Evolutionary conservation across 2,888 invertebrate species (phyloP).

Genomic region (Nowickia ferox): DNA sequence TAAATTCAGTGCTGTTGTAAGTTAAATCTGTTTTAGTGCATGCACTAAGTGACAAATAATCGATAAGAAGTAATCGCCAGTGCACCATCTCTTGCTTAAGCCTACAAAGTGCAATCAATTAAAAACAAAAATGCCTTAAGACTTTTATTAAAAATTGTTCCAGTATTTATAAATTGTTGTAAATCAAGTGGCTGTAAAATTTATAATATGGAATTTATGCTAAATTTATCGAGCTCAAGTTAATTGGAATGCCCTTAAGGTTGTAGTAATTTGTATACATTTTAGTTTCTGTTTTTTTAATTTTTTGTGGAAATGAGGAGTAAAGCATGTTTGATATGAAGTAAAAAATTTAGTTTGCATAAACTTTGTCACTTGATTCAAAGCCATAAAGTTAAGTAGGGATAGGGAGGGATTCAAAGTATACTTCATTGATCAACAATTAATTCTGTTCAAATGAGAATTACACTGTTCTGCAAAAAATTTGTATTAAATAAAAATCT

Average conservation of each 20-base stretch:
- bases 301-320: not conserved
- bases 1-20: not conserved
- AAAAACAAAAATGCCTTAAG: constrained; percentile 9
- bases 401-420: too few species aligned
- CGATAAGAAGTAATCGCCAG: constrained; percentile 17
- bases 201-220: constrained; percentile 31
- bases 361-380: not conserved
- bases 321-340: not conserved
- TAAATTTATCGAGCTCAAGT: constrained; percentile 30
- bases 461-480: too few species aligned
- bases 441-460: too few species aligned
- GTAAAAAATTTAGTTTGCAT: not conserved
- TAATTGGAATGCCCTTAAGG: constrained; percentile 43
- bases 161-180: not conserved
- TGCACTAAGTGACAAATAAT: constrained; percentile 39
- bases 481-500: too few species aligned
- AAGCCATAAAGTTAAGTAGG: not conserved
- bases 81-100: constrained; percentile 11
- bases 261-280: constrained; percentile 23
- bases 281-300: constrained; percentile 12
- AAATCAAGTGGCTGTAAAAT: not conserved
- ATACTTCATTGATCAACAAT: too few species aligned
- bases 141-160: not conserved
- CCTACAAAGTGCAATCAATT: constrained; percentile 29
- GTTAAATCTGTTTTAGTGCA: constrained; percentile 4